Percentiles rank a stretch among this genome's conserved stretches.
Evolutionary conservation across 2,113 vertebrate species (phyloP).

Genomic region (Odobenus rosmarus): DNA sequence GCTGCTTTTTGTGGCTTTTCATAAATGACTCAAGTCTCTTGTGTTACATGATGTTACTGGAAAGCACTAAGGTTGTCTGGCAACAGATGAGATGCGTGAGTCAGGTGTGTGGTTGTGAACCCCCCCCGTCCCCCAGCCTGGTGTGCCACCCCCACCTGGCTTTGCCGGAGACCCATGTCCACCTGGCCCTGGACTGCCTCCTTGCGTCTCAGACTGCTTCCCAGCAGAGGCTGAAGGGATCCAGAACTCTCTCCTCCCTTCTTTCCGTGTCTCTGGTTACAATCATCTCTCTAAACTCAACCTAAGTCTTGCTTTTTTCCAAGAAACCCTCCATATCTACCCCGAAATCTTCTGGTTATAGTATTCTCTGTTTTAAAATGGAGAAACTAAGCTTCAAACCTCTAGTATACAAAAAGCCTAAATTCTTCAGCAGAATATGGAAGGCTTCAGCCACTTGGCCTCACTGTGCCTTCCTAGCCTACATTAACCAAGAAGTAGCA

Average conservation of each 20-base stretch:
- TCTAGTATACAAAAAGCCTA: background rate
- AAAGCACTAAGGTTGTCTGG: background rate
- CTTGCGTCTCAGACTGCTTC: background rate
- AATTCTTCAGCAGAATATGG: background rate
- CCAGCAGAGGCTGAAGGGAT: background rate
- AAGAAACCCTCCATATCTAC: background rate
- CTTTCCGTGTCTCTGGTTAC: background rate
- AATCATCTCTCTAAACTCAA: background rate
- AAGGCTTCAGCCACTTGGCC: background rate
- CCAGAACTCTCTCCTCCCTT: background rate
- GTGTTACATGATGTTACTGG: background rate
- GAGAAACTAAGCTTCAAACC: background rate
- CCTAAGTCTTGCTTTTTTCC: background rate
- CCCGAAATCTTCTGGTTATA: background rate
- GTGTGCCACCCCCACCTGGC: rapidly evolving
- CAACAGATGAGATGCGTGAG: background rate
- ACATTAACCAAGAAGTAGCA: background rate
- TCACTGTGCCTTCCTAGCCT: background rate
- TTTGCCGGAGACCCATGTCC: background rate
- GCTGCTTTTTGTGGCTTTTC: background rate
- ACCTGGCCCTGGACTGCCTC: background rate
- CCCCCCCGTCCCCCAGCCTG: too few species aligned
- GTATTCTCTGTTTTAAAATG: background rate
- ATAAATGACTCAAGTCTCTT: background rate
- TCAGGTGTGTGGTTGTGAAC: rapidly evolving